phyloP scores from a whole-genome alignment of 2,113 vertebrate species.

The Peromyscus maniculatus region DNA sequence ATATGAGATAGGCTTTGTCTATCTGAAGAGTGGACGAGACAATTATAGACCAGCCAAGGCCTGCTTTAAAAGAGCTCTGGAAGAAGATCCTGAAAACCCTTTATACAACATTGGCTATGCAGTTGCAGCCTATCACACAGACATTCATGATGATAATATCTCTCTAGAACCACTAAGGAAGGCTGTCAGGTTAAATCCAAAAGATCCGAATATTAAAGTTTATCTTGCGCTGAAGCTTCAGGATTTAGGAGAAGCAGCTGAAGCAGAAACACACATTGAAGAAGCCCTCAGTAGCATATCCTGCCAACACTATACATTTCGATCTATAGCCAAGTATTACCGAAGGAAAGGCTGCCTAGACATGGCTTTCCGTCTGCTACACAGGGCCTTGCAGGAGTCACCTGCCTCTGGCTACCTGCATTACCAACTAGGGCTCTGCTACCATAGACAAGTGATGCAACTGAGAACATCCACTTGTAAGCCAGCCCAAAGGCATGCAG shows the following conservation, averaged over 20 bases:
- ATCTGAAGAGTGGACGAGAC: slow-evolving; percentile 84
- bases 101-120: slow-evolving; percentile 88
- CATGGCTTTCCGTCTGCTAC: no score
- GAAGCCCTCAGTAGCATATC: slow-evolving; percentile 83
- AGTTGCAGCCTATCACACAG: slow-evolving; percentile 2
- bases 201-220: slow-evolving; percentile 73
- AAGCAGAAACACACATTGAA: slow-evolving; percentile 84
- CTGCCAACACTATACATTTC: slow-evolving; percentile 80
- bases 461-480: no score
- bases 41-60: slow-evolving; percentile 83
- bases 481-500: no score
- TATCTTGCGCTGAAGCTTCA: slow-evolving; percentile 88
- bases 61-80: slow-evolving; percentile 88
- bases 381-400: no score
- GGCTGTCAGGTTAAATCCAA: slow-evolving; percentile 85
- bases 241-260: fast-evolving
- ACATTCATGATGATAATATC: fast-evolving
- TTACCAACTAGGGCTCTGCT: no score
- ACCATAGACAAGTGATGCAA: no score
- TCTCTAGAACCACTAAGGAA: slow-evolving; percentile 79
- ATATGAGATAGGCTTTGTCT: slow-evolving; percentile 89
- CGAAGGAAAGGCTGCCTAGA: no score
- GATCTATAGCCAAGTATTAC: slow-evolving; percentile 88
- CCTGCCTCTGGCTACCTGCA: no score
- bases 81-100: slow-evolving; percentile 84